These are phyloP conservation scores for Drosophila ficusphila DNA, from an alignment of 1,140 invertebrate species.

Conservation along the genomic window DNA sequence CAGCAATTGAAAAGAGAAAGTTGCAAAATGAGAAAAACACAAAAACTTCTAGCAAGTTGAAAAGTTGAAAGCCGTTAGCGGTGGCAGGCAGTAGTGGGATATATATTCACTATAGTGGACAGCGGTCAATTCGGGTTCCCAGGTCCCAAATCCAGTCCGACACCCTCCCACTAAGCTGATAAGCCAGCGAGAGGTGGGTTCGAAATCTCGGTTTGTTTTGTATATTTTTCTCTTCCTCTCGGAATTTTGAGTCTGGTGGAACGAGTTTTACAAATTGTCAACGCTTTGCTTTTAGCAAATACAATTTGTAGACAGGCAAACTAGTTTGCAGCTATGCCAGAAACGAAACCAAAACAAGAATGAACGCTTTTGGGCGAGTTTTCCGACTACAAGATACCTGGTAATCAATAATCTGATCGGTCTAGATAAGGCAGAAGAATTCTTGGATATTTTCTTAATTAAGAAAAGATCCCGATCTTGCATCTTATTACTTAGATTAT, in stretches of 20 bases:
- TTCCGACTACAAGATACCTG: constrained; percentile 26
- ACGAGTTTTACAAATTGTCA: constrained; percentile 82
- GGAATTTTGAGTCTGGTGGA: constrained; percentile 59
- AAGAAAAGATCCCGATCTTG: background rate
- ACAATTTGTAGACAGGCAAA: constrained; percentile 70
- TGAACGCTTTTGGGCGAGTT: constrained; percentile 12
- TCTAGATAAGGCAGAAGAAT: background rate
- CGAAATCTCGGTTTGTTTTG: constrained; percentile 23
- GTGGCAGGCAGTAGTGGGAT: constrained; percentile 2
- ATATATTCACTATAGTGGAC: constrained; percentile 2
- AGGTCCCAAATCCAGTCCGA: constrained; percentile 36
- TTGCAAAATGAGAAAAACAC: constrained; percentile 53
- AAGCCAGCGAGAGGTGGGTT: constrained; percentile 34
- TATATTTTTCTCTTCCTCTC: constrained; percentile 14
- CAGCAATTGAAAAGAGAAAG: constrained; percentile 82
- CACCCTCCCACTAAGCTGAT: constrained; percentile 50
- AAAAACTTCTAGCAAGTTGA: constrained; percentile 73
- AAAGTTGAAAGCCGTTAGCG: constrained; percentile 66
- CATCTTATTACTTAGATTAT: background rate
- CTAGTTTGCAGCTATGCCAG: constrained; percentile 66
- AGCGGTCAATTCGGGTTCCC: constrained; percentile 16
- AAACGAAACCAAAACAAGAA: constrained; percentile 38
- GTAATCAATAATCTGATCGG: constrained; percentile 18
- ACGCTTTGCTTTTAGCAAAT: constrained; percentile 75
- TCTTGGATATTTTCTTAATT: background rate